Conservation (phyloP, 2,888 invertebrate species). For the Empis stercorea region DNA sequence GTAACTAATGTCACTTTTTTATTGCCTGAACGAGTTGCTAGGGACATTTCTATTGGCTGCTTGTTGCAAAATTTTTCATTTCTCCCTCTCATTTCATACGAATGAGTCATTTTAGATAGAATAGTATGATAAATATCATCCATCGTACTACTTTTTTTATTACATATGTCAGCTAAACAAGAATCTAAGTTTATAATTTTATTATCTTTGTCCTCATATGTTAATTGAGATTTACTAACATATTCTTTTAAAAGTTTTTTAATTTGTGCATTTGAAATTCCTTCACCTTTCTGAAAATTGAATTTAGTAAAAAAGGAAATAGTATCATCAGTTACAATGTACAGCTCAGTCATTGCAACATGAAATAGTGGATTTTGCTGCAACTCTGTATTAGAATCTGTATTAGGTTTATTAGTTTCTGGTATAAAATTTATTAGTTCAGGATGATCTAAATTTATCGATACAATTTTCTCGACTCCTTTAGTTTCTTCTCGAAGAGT, state of each 20-base stretch:
- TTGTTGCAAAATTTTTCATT: constrained; percentile 46
- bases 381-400: neutral
- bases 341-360: constrained; percentile 31
- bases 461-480: constrained; percentile 68
- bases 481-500: constrained; percentile 53
- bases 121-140: constrained; percentile 56
- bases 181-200: constrained; percentile 28
- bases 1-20: constrained; percentile 88
- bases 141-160: constrained; percentile 39
- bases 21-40: constrained; percentile 67
- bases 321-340: constrained; percentile 29
- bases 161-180: constrained; percentile 24
- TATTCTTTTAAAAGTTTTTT: constrained; percentile 57
- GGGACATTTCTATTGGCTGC: constrained; percentile 62
- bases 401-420: neutral
- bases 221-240: constrained; percentile 50
- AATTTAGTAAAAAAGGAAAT: constrained; percentile 30
- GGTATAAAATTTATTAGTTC: constrained; percentile 36
- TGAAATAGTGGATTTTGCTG: constrained; percentile 23
- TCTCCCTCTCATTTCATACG: constrained; percentile 33
- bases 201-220: constrained; percentile 33
- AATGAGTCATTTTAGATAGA: constrained; percentile 47
- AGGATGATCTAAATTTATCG: constrained; percentile 49
- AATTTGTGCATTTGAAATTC: constrained; percentile 48
- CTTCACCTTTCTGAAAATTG: constrained; percentile 44